Conservation (phyloP, 2,797 vertebrate genomes). For the Sitta carolinensis region DNA sequence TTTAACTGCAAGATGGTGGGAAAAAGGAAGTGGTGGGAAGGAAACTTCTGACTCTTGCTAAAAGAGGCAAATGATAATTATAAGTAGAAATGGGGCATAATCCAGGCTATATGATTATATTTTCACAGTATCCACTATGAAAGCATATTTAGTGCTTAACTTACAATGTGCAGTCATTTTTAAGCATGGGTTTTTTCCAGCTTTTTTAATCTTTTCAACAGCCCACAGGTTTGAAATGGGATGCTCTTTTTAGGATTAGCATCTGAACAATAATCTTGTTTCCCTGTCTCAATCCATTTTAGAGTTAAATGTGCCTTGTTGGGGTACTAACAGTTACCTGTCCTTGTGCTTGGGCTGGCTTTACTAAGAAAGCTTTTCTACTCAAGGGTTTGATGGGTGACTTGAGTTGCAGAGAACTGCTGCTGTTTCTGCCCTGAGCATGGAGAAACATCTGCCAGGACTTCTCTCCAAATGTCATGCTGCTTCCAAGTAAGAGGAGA, state of each 20-base stretch:
- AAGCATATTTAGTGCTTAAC: background rate
- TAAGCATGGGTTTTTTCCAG: background rate
- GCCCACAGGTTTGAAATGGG: background rate
- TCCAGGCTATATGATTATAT: background rate
- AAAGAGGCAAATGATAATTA: background rate
- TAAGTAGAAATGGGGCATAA: background rate
- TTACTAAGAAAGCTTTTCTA: background rate
- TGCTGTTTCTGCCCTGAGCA: background rate
- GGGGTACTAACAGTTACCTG: background rate
- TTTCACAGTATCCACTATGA: background rate
- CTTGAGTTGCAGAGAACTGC: background rate
- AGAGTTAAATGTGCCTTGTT: background rate
- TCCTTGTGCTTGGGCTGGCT: background rate
- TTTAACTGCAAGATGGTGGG: background rate
- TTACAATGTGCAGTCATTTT: background rate
- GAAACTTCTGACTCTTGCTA: background rate
- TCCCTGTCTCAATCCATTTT: background rate
- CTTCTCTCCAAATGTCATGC: background rate
- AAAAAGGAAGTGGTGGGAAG: background rate
- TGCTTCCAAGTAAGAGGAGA: background rate
- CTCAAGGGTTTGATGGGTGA: background rate
- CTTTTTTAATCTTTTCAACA: background rate
- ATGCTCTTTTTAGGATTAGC: background rate
- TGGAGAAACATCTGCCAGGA: background rate
- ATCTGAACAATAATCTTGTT: background rate